Base-by-base conservation (phyloP, 2,797 vertebrate species). In the Enteromius viviparus region DNA sequence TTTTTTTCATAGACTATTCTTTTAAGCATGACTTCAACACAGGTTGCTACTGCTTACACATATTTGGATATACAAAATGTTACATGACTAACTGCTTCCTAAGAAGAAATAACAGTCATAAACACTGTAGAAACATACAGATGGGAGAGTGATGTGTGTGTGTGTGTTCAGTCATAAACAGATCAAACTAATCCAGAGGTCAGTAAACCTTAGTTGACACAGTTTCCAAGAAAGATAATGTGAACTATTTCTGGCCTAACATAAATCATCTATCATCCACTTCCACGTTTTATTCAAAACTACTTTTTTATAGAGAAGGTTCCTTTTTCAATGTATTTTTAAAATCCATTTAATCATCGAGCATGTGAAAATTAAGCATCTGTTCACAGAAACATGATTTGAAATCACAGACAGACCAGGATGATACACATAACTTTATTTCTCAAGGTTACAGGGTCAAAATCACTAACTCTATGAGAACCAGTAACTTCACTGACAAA, bases 181-280 rank as follows among this genome's bases (percentile, higher is more conserved):
- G 11, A 84, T 68, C 21, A 19, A 72, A 72, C 55, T 76, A 87
- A 19, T 77, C 66, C 66, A 78, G 76, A 84, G 72, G 64, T 85
- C 80, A 85, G 69, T 84, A 81, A 71, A 80, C 83, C 19, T 34
- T 66, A 5, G 29, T 29, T 37, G 51, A 80, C 11, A 3, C 1
- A 0, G 40, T 81, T 62, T 81, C 55, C 29, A 64, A 62, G 51
- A 62, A 81, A 62, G 53, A 81, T 47, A 11, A 34, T 19, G 42
- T 78, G 32, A 53, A 55, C 45, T 12, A 7, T 11, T 69, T 37
- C 29, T 17, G 26, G 58, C 23, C 23, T 21, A 21, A 26, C 17
- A 32, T 58, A 60, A 42, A 60, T 26, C 11, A 47, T 26, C 2
- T 23, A 58, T 37, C 34, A 58, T 42, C 55, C 17, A 42, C 53